Percentiles rank a stretch among this genome's conserved stretches.
Conservation (phyloP, 92 coral and sea anemone genomes). For the Pocillopora meandrina region DNA sequence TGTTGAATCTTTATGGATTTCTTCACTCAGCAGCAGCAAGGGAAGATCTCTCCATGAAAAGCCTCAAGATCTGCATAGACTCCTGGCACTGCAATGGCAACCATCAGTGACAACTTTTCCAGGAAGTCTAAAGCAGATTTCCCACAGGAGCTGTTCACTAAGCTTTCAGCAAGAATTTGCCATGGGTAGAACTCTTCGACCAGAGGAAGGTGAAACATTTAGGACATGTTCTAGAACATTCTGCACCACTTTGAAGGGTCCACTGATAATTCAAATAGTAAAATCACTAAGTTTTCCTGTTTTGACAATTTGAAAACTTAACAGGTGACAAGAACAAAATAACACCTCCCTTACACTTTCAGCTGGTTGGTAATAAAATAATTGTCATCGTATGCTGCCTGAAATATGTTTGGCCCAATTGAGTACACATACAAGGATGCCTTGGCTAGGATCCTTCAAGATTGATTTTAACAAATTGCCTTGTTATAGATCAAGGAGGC, state of each 20-base stretch:
- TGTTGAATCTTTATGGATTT: not conserved
- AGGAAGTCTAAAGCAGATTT: constrained; percentile 38
- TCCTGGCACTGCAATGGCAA: constrained; percentile 55
- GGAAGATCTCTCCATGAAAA: constrained; percentile 61
- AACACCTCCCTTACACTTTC: no score
- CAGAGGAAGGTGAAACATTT: constrained; percentile 25
- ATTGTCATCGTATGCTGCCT: no score
- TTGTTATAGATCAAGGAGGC: no score
- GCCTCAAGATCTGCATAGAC: constrained; percentile 44
- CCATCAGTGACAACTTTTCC: constrained; percentile 12
- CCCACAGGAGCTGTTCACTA: constrained; percentile 14
- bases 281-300: no score
- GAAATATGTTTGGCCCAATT: no score
- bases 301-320: no score
- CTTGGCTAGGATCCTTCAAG: no score
- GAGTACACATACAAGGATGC: no score
- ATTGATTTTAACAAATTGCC: no score
- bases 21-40: constrained; percentile 48
- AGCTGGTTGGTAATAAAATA: no score
- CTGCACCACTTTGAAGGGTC: constrained; percentile 9
- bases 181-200: constrained; percentile 26
- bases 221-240: constrained; percentile 29
- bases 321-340: no score
- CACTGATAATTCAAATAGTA: not conserved
- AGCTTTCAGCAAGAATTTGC: constrained; percentile 21